These are phyloP conservation scores for Rhabdomys pumilio DNA, from an alignment of 2,797 vertebrate genomes.

Conservation along the genomic window DNA sequence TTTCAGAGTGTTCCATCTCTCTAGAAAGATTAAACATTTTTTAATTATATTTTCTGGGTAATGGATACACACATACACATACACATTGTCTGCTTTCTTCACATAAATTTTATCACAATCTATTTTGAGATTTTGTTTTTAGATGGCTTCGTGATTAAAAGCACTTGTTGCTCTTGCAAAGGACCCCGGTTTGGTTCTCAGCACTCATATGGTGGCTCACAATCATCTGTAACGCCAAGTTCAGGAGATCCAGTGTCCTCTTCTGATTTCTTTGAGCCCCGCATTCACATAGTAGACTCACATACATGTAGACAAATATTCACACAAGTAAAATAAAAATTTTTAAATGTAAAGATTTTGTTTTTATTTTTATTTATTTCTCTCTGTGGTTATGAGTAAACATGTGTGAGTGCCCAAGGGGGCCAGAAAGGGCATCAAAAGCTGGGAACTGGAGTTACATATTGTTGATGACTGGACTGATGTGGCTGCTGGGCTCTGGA, in stretches of 20 bases:
- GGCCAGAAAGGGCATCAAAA: background rate
- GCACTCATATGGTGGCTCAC: background rate
- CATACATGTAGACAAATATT: background rate
- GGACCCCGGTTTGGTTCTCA: background rate
- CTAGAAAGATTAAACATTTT: conserved; percentile 12
- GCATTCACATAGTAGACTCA: background rate
- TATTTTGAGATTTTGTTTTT: background rate
- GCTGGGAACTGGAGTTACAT: background rate
- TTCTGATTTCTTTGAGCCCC: background rate
- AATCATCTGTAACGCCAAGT: background rate
- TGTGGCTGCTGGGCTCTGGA: background rate
- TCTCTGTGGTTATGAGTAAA: background rate
- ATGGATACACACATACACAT: background rate
- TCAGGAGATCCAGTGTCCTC: background rate
- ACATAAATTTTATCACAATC: background rate
- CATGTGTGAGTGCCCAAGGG: background rate
- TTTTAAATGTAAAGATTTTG: background rate
- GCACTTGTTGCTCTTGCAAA: background rate
- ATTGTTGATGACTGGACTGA: background rate
- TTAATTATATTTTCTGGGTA: conserved; percentile 36
- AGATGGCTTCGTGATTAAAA: background rate
- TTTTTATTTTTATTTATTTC: background rate
- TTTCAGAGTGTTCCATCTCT: background rate
- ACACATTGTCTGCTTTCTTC: background rate
- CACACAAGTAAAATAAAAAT: background rate